These are phyloP conservation scores for Chloroceryle inda DNA, from an alignment of 2,797 vertebrate species.

Conservation along the genomic window DNA sequence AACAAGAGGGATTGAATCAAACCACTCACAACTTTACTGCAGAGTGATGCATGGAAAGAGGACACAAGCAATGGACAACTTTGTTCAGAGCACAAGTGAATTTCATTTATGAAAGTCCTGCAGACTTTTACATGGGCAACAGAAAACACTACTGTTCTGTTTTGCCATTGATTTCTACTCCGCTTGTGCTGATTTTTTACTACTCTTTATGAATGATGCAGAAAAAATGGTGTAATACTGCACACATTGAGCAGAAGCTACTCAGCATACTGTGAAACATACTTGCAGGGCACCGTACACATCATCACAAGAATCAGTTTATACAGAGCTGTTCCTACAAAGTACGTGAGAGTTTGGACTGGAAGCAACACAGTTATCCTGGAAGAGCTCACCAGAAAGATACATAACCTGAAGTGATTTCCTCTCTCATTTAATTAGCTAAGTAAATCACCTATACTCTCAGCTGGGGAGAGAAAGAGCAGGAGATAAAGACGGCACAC, in stretches of 20 bases:
- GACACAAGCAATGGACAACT: not conserved
- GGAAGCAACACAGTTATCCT: not conserved
- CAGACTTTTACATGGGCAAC: not conserved
- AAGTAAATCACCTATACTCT: not conserved
- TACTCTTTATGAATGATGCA: not conserved
- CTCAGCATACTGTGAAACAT: not conserved
- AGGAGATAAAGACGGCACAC: not conserved
- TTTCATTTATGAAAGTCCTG: not conserved
- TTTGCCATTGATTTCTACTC: not conserved
- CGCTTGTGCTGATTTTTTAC: not conserved
- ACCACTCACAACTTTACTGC: not conserved
- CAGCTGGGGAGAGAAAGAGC: not conserved
- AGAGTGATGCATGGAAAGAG: not conserved
- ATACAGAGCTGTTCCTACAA: not conserved
- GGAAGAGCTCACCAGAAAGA: not conserved
- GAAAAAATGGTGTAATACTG: not conserved
- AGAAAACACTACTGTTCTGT: not conserved
- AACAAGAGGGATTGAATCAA: not conserved
- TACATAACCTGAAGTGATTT: not conserved
- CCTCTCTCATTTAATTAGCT: not conserved
- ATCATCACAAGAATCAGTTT: not conserved
- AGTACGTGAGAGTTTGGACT: rapidly evolving
- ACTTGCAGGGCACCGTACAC: not conserved
- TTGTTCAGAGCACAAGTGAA: not conserved
- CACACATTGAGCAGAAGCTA: not conserved